Base-by-base conservation (phyloP, 2,113 vertebrate genomes). In the Nothobranchius kuhntae region DNA sequence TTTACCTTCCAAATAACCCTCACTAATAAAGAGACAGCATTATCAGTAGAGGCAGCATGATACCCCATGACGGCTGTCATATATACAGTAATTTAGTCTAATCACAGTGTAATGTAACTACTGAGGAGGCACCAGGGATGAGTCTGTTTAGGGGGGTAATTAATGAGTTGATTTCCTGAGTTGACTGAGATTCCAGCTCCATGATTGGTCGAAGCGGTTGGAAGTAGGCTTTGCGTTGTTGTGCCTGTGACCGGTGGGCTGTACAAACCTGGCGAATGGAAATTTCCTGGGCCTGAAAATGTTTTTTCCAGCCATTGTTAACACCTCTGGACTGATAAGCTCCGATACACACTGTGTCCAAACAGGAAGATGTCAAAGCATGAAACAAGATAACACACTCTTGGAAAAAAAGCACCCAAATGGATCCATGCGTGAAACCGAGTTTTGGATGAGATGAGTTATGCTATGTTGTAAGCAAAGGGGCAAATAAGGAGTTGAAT, bases 161-260 rank as follows among this genome's bases (percentile, higher is more conserved):
- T 94, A 91, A 86, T 81, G 75, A 83, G 75, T 79, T 86, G 87
- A 91, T 91, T 88, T 72, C 45, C 74, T 71, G 14, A 77, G 30
- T 50, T 88, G 84, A 81, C 85, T 67, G 63, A 77, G 38, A 83
- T 68, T 46, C 79, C 38, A 0, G 38, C 68, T 24, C 58, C 40
- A 50, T 67, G 81, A 86, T 81, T 83, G 89, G 38, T 65, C 55
- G 75, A 56, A 17, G 53, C 13, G 11, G 36, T 40, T 45, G 50
- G 77, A 65, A 24, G 58, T 4, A n/a, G 13, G 38, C 21, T 36
- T 46, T 14, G 30, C 53, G 59, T 36, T 3, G 17, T 9, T 47
- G 44, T 69, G 45, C 54, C 52, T 44, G 44, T 65, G 56, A 48
- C 51, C 61, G 10, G 12, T 55, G 52, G 57, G 65, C 65, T 58